phyloP scores from a whole-genome alignment of 2,113 vertebrate species.

The Tupaia chinensis region DNA sequence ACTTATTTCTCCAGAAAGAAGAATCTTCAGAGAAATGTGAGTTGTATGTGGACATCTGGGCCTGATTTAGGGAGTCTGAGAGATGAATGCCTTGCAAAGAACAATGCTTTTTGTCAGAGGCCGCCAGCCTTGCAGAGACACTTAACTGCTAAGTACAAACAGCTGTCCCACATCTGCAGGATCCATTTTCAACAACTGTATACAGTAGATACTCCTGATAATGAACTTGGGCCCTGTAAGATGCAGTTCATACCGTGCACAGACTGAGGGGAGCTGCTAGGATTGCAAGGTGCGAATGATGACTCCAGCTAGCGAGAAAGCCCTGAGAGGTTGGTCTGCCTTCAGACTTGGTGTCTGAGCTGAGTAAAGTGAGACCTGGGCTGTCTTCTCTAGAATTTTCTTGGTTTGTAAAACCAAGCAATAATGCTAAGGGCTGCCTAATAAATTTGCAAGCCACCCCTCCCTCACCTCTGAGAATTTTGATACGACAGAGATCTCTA shows the following conservation, averaged over 20 bases:
- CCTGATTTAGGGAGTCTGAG: constrained; percentile 71
- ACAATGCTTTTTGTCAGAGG: constrained; percentile 72
- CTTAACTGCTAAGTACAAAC: constrained; percentile 75
- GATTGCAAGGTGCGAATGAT: constrained; percentile 77
- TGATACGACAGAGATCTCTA: not conserved
- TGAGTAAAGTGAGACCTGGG: not conserved
- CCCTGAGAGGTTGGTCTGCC: constrained; percentile 61
- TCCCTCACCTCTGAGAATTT: not conserved
- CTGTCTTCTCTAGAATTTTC: not conserved
- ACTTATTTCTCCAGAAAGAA: not conserved
- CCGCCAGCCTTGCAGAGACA: constrained; percentile 62
- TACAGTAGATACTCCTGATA: constrained; percentile 68
- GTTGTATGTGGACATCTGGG: constrained; percentile 71
- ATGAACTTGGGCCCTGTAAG: constrained; percentile 16
- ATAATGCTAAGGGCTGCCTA: not conserved
- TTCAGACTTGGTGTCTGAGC: constrained; percentile 33
- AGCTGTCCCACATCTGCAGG: constrained; percentile 73
- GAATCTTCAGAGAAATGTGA: constrained; percentile 49
- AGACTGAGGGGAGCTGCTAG: not conserved
- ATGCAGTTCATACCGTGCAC: not conserved
- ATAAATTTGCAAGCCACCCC: not conserved
- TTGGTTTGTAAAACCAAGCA: not conserved
- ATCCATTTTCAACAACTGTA: constrained; percentile 70
- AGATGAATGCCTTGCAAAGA: constrained; percentile 66
- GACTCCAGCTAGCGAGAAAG: constrained; percentile 69